phyloP scores from a whole-genome alignment of 2,888 invertebrate species.

The Helobdella robusta region DNA sequence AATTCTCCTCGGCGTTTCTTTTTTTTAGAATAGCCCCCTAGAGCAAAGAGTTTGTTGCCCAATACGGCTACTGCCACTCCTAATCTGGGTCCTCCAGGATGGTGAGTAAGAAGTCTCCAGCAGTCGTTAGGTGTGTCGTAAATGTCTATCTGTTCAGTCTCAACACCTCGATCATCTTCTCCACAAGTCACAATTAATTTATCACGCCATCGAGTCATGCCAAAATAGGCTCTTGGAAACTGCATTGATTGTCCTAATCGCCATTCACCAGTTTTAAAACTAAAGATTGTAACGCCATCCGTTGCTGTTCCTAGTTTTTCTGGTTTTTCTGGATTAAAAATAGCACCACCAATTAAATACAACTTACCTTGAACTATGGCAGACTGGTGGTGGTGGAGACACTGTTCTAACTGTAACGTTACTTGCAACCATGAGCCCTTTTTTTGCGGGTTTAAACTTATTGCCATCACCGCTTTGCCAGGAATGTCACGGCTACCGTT shows the following conservation, averaged over 20 bases:
- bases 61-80: conserved; percentile 14
- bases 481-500: neutral
- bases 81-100: conserved; percentile 18
- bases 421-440: conserved; percentile 4
- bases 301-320: conserved; percentile 1
- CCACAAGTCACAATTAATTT: conserved; percentile 2
- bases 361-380: conserved; percentile 1
- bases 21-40: conserved; percentile 5
- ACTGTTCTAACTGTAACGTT: neutral
- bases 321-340: neutral
- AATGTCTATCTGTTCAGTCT: conserved; percentile 14
- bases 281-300: neutral
- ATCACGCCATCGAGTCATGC: conserved; percentile 15
- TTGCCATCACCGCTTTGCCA: neutral
- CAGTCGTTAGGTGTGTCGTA: conserved; percentile 6
- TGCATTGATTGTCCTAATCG: neutral
- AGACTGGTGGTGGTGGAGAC: conserved; percentile 15
- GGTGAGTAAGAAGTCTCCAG: conserved; percentile 8
- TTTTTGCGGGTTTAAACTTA: neutral
- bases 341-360: conserved; percentile 12
- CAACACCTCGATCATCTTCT: neutral
- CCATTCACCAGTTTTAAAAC: conserved; percentile 13
- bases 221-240: conserved; percentile 13
- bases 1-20: conserved; percentile 1
- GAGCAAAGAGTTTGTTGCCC: neutral